Evolutionary conservation across 2,113 vertebrate genomes (phyloP), one percentile per base, ranked within the genome.

Genomic region (Pluvianellus socialis): DNA sequence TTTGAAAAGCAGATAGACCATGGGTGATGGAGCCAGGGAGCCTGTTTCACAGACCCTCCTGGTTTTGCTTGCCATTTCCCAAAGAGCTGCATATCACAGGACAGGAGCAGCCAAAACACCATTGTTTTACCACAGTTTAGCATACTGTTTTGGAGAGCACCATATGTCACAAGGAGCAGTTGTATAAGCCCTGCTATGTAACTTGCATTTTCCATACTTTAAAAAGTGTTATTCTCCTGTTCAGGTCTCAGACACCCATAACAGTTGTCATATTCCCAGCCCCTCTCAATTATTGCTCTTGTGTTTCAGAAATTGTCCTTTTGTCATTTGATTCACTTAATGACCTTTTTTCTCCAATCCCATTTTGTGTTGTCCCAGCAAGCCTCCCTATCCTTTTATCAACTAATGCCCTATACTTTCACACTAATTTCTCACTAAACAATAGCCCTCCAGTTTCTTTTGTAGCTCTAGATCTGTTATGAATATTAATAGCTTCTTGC

Each of bases 401-500:
- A 98, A 84, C 86, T 90, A 81, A 95, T 96, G 80, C 71, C 96
- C 93, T 94, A 94, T 93, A 95, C 88, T 96, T 97, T 92, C 89
- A 96, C 82, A 90, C 86, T 97, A 96, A 98, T 97, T 97, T 93
- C 91, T 91, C 75, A 96, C 95, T 94, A 96, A 98, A 98, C 96
- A 98, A 97, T 95, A 94, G 92, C 97, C 97, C 96, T 97, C 77
- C 86, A 50, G 50, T 94, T 96, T 96, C 98, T 98, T 98, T 98
- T 98, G 97, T 98, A 97, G 95, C 92, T 96, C 93, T 94, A 94
- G 95, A 96, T 95, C 94, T 94, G 77, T 96, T 97, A 96, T 97
- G 98, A 98, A 98, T 98, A 98, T 98, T 98, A 98, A 98, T 98
- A 95, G 95, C 88, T 96, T 97, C 96, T 95, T 97, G 96, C 95